Percentiles rank a stretch among this genome's conserved stretches.
phyloP scores from a whole-genome alignment of 1,140 invertebrate species.

The Caenorhabditis briggsae region DNA sequence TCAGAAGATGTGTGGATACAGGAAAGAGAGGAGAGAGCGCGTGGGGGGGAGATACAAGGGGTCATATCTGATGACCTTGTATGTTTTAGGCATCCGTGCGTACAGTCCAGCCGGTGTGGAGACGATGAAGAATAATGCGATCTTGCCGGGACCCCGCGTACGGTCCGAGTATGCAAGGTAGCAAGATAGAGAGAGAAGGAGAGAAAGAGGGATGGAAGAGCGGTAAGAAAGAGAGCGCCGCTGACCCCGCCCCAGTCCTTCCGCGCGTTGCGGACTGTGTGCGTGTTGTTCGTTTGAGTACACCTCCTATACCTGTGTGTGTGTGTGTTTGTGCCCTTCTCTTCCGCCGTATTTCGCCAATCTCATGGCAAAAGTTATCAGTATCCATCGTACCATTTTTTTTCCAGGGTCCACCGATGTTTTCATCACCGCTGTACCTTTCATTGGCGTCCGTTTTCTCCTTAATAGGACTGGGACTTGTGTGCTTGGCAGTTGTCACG shows the following conservation, averaged over 20 bases:
- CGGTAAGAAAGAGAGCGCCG: conserved; percentile 39
- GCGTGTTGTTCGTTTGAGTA: conserved; percentile 53
- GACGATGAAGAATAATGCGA: conserved; percentile 54
- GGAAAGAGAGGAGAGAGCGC: no score
- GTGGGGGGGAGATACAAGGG: neutral
- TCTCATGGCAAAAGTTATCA: neutral
- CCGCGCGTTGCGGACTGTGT: conserved; percentile 50
- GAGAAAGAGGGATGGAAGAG: neutral
- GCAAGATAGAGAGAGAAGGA: neutral
- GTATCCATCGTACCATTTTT: neutral
- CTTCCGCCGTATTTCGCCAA: neutral
- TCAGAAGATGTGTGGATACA: conserved; percentile 3
- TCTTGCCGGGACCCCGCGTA: conserved; percentile 25
- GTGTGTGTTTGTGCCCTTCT: neutral
- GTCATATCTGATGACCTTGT: conserved; percentile 56
- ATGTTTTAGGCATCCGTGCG: conserved; percentile 51
- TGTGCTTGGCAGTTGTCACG: conserved; percentile 29
- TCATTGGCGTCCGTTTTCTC: conserved; percentile 45
- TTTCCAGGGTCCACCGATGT: conserved; percentile 30
- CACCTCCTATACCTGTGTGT: conserved; percentile 38
- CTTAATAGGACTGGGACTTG: conserved; percentile 33
- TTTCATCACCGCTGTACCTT: conserved; percentile 35
- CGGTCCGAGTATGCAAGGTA: conserved; percentile 21
- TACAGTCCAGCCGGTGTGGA: conserved; percentile 19
- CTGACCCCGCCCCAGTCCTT: conserved; percentile 50